Conservation (phyloP, 2,888 invertebrate genomes). For the Meandrusa payeni region DNA sequence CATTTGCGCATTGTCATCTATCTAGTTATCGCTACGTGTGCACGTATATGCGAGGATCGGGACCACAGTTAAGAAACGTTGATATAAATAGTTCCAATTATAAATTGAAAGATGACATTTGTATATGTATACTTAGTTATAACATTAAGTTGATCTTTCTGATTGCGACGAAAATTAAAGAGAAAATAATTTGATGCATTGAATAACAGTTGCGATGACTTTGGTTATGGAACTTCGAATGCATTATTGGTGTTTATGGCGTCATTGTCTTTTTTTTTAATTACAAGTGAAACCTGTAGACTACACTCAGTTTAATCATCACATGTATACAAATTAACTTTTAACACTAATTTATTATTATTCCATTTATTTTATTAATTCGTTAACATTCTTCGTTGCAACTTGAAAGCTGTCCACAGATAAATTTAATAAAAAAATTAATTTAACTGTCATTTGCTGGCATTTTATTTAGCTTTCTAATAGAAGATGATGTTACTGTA, state of each 20-base stretch:
- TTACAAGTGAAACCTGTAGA: constrained; percentile 2
- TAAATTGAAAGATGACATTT: constrained; percentile 12
- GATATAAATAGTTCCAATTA: constrained; percentile 5
- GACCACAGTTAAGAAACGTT: constrained; percentile 16
- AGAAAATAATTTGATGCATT: no score
- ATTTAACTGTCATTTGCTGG: neutral
- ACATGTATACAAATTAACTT: no score
- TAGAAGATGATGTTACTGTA: constrained; percentile 32
- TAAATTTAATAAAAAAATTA: neutral
- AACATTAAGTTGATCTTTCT: constrained; percentile 2
- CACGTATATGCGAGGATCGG: no score
- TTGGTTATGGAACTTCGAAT: constrained; percentile 11
- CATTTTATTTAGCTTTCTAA: neutral
- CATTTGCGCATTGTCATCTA: no score
- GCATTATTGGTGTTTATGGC: constrained; percentile 9
- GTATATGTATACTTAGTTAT: constrained; percentile 8
- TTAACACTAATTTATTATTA: neutral
- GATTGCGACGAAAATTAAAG: constrained; percentile 8
- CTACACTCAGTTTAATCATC: neutral
- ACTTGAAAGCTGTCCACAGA: constrained; percentile 7
- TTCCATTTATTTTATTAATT: no score
- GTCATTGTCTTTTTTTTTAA: neutral
- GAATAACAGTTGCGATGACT: neutral
- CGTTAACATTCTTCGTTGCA: neutral
- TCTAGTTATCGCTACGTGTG: no score